phyloP scores from a whole-genome alignment of 2,113 vertebrate genomes.

The Uria lomvia region DNA sequence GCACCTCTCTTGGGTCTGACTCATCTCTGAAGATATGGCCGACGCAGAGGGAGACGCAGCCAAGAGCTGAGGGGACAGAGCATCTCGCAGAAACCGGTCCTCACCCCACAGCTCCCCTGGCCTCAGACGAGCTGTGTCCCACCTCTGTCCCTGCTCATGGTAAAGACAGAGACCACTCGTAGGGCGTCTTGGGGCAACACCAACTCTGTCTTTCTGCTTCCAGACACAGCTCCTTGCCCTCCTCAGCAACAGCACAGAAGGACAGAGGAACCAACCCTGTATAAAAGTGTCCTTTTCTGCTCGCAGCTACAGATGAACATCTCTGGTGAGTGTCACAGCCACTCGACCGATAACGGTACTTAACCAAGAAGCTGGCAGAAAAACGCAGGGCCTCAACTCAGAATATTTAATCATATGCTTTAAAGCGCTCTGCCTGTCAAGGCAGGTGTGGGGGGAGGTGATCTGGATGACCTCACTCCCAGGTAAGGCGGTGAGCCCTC shows the following conservation, averaged over 20 bases:
- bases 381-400: neutral
- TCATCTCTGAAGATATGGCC: neutral
- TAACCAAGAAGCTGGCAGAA: neutral
- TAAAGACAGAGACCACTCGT: neutral
- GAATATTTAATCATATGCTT: neutral
- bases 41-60: neutral
- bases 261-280: neutral
- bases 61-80: neutral
- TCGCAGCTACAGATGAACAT: neutral
- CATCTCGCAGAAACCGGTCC: neutral
- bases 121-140: neutral
- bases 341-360: accelerated
- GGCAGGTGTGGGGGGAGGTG: neutral
- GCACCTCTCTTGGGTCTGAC: neutral
- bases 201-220: neutral
- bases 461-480: neutral
- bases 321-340: neutral
- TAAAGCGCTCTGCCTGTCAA: neutral
- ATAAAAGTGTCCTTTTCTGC: neutral
- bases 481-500: neutral
- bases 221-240: neutral
- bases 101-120: neutral
- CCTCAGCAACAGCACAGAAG: neutral
- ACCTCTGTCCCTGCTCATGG: neutral
- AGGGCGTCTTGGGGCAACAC: neutral